Conservation (phyloP, 2,888 invertebrate genomes). For the Nephrotoma flavescens region DNA sequence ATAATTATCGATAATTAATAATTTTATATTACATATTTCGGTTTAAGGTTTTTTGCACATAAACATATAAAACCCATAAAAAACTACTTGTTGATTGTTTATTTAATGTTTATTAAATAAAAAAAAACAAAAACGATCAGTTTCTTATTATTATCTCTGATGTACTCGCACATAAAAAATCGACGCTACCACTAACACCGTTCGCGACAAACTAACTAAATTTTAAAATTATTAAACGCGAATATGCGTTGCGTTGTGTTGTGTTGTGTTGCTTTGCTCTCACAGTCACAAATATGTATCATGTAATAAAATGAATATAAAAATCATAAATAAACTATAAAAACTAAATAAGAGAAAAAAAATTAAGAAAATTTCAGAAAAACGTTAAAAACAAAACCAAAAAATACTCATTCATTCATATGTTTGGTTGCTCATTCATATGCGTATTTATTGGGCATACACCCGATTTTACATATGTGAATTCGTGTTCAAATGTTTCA, state of each 20-base stretch:
- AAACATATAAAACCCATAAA: neutral
- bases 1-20: neutral
- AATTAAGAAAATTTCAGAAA: neutral
- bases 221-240: neutral
- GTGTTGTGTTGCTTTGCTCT: neutral
- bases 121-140: neutral
- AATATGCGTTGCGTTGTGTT: neutral
- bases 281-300: neutral
- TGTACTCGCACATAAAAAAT: neutral
- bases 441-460: neutral
- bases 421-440: neutral
- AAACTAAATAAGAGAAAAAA: neutral
- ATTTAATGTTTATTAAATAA: neutral
- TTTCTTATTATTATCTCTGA: neutral
- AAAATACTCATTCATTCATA: neutral
- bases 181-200: neutral
- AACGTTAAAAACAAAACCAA: neutral
- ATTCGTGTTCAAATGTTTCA: neutral
- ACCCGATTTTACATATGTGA: neutral
- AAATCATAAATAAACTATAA: neutral
- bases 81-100: neutral
- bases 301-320: neutral
- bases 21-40: neutral
- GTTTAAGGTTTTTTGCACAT: neutral
- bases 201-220: conserved; percentile 4